Evolutionary conservation across 1,140 invertebrate genomes (phyloP).

Genomic region (Helicoverpa zea): DNA sequence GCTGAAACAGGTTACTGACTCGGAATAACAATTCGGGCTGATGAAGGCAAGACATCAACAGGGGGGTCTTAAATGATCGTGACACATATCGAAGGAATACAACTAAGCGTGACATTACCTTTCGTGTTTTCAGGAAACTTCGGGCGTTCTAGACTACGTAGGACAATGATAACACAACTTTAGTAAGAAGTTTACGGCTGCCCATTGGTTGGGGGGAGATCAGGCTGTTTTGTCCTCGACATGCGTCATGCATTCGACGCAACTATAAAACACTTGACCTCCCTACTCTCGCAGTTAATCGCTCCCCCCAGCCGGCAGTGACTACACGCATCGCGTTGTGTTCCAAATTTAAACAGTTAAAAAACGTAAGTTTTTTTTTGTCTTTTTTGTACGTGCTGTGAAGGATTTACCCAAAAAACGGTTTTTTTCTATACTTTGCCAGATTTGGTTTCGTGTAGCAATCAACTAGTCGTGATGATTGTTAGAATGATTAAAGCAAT

Average conservation of each 20-base stretch:
- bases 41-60: no score
- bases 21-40: no score
- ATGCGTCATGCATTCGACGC: slow-evolving; percentile 55
- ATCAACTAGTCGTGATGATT: no score
- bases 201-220: slow-evolving; percentile 30
- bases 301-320: slow-evolving; percentile 40
- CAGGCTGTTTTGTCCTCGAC: slow-evolving; percentile 43
- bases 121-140: no score
- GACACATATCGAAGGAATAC: no score
- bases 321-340: slow-evolving; percentile 46
- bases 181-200: not conserved
- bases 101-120: no score
- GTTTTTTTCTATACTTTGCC: not conserved
- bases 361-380: slow-evolving; percentile 56
- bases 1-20: no score
- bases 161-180: not conserved
- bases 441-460: not conserved
- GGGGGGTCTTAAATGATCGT: no score
- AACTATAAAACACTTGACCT: slow-evolving; percentile 63
- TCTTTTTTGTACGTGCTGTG: not conserved
- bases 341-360: slow-evolving; percentile 14
- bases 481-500: no score
- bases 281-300: slow-evolving; percentile 67
- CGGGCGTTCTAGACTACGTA: not conserved
- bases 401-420: not conserved